Percentiles rank a stretch among this genome's conserved stretches.
phyloP scores from a whole-genome alignment of 1,140 invertebrate species.

The Drosophila tropicalis region DNA sequence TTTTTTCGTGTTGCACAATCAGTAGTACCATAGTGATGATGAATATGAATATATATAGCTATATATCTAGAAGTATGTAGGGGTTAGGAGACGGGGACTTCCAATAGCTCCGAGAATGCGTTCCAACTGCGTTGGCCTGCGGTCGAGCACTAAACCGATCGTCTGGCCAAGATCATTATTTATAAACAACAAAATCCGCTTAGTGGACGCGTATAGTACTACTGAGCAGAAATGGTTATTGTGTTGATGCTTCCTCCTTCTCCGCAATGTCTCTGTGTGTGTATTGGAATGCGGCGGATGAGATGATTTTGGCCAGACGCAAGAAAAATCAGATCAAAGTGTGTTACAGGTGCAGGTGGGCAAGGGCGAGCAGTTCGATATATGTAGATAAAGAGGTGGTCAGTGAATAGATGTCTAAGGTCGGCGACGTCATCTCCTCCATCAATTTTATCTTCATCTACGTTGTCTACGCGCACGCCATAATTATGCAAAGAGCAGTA shows the following conservation, averaged over 20 bases:
- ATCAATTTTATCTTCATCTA: conserved; percentile 44
- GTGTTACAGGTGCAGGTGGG: conserved; percentile 60
- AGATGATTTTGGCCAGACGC: conserved; percentile 66
- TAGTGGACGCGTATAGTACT: conserved; percentile 58
- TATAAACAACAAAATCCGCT: conserved; percentile 77
- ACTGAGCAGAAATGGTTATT: conserved; percentile 50
- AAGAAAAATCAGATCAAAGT: conserved; percentile 71
- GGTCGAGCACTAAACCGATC: conserved; percentile 75
- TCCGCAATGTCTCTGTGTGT: conserved; percentile 26
- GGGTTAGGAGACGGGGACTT: conserved; percentile 28
- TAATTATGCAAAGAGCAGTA: conserved; percentile 66
- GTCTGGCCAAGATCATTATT: conserved; percentile 80
- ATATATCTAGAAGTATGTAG: conserved; percentile 27
- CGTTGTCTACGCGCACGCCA: conserved; percentile 56
- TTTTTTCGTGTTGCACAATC: conserved; percentile 40
- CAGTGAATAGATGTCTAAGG: conserved; percentile 38
- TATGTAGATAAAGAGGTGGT: conserved; percentile 22
- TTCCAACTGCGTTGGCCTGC: conserved; percentile 71
- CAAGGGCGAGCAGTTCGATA: conserved; percentile 16
- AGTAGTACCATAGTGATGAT: conserved; percentile 58
- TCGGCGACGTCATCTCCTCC: conserved; percentile 62
- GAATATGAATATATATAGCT: conserved; percentile 27
- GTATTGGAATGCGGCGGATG: conserved; percentile 67
- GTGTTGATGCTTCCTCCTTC: conserved; percentile 74
- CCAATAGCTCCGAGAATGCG: conserved; percentile 43